These are phyloP conservation scores for Campylomormyrus numenius DNA, from an alignment of 2,113 vertebrate genomes.

Conservation along the genomic window DNA sequence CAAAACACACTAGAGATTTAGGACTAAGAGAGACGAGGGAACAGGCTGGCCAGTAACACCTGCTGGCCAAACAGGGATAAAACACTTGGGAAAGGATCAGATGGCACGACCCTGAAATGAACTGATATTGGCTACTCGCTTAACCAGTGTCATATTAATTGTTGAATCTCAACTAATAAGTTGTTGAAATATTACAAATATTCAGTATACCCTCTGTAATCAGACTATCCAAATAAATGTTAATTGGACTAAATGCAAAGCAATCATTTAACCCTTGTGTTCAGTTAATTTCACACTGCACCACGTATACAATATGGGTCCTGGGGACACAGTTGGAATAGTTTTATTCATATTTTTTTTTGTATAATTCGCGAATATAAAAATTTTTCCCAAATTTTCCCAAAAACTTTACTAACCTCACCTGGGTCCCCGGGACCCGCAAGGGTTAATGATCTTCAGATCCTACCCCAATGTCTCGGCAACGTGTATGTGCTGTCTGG, in stretches of 20 bases:
- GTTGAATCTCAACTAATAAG: neutral
- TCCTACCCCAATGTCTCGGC: neutral
- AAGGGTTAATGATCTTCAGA: neutral
- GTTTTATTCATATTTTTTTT: no score
- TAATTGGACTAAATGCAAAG: neutral
- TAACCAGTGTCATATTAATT: neutral
- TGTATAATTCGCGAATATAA: no score
- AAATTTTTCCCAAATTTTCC: no score
- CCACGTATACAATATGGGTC: no score
- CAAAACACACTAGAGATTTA: neutral
- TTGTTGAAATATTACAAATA: neutral
- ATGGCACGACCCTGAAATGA: neutral
- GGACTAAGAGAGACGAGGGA: neutral
- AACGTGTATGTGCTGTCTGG: neutral
- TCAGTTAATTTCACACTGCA: no score
- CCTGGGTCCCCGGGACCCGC: no score
- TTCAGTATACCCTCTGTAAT: neutral
- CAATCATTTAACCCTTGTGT: neutral
- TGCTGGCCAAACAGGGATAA: neutral
- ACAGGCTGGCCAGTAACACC: neutral
- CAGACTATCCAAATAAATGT: neutral
- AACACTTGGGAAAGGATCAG: neutral
- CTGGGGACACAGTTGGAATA: no score
- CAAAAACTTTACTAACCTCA: no score
- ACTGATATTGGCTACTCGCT: neutral